Evolutionary conservation across 2,797 vertebrate genomes (phyloP).

Genomic region (Tinamus major): DNA sequence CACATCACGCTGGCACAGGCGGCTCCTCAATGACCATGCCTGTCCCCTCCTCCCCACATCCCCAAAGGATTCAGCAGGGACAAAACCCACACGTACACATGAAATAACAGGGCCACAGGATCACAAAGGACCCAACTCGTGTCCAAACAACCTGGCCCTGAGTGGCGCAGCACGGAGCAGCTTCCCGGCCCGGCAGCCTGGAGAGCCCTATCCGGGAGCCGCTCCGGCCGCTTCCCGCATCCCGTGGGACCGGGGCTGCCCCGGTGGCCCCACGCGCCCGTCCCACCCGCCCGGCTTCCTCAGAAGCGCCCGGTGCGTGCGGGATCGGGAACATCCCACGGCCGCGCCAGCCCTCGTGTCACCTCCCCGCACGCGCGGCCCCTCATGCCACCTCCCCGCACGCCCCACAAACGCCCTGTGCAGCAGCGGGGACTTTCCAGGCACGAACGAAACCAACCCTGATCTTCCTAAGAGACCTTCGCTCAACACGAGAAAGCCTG

Average conservation of each 20-base stretch:
- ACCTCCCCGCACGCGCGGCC: not conserved
- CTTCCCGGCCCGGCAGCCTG: not conserved
- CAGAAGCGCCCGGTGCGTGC: not conserved
- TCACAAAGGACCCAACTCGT: not conserved
- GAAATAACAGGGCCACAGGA: not conserved
- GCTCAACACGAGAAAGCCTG: constrained; percentile 21
- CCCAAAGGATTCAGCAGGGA: not conserved
- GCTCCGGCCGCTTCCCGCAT: not conserved
- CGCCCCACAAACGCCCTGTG: not conserved
- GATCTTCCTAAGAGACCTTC: not conserved
- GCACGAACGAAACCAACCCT: constrained; percentile 20
- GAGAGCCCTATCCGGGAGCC: not conserved
- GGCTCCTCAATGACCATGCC: not conserved
- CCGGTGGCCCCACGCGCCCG: too few species aligned
- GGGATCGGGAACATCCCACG: too few species aligned
- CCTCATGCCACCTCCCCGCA: not conserved
- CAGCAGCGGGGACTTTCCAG: not conserved
- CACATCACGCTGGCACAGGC: not conserved
- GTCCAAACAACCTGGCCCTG: not conserved
- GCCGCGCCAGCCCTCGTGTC: too few species aligned
- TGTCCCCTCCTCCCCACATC: not conserved
- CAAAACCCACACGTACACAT: not conserved
- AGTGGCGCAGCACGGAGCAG: not conserved
- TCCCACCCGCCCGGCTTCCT: not conserved
- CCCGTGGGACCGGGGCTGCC: not conserved